Evolutionary conservation across 2,797 vertebrate genomes (phyloP), one percentile per base, ranked within the genome.

Genomic region (Pangasius macronema): DNA sequence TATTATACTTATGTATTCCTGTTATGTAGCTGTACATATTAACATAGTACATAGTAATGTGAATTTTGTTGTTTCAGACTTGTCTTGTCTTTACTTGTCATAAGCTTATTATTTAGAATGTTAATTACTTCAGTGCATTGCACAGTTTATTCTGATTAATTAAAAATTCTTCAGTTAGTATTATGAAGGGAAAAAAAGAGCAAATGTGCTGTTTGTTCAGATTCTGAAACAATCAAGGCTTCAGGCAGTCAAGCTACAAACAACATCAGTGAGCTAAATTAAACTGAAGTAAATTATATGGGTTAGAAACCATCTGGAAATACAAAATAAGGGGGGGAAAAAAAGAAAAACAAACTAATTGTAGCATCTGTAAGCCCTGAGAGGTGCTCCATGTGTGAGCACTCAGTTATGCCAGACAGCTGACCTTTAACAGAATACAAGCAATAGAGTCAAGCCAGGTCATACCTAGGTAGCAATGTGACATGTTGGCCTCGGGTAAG

Each of bases 361-460:
- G 80, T 59, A 13, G 22, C 11, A 63, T 63, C 22, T 82, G 14
- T 61, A n/a, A 42, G 3, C 80, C 8, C 39, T n/a, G 8, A 46
- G 11, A n/a, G n/a, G 30, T 14, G 24, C 7, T 84, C 33, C 24
- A 42, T 30, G 46, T 87, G 84, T 46, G 30, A 92, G 90, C 85
- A 88, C 88, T 89, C 88, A 91, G 92, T 92, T 90, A 91, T 82
- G 88, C 83, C 83, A 89, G 89, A 88, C 76, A 89, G 88, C 86
- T 92, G 90, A 93, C 93, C 82, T 90, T 89, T 91, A 87, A 89
- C 89, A 89, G 90, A 88, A 92, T 92, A 90, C 90, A 92, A 90
- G 91, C 84, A 82, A 90, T 90, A 88, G 88, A 90, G 92, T 53
- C 46, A 76, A 75, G 84, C 86, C 91, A 85, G 88, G 65, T 73